Base-by-base conservation (phyloP, 2,888 invertebrate species). In the Gastrophysa polygoni region DNA sequence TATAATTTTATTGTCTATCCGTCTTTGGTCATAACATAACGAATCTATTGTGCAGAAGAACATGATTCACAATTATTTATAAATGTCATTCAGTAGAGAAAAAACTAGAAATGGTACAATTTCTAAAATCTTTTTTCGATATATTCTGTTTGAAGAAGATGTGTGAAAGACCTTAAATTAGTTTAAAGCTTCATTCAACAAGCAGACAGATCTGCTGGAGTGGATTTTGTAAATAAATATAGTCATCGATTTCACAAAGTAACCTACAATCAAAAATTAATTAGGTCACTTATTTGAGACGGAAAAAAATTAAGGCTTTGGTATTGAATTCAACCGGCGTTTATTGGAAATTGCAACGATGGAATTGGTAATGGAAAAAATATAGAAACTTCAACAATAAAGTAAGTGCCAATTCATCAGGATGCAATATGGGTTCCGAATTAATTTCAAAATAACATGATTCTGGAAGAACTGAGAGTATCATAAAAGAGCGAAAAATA, bases 181-280 rank as follows among this genome's bases (percentile, higher is more conserved):
- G 55, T 58, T 67, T 67, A 67, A 67, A 67, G 67, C 67, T 67
- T 67, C 14, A 48, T 64, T 61, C 54, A 59, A 51, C 61, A 64
- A 57, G 64, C 60, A 64, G 67, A 56, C 38, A 28, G 46, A 58
- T 58, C 67, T 62, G 64, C 60, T 57, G 32, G 38, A 62, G 54
- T 67, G 67, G 64, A 64, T 62, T 64, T 57, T 14, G 48, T 62
- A 51, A 55, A 51, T 4, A 32, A 38, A 38, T 14, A 38, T 38
- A 38, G 14, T 10, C 38, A 38, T 4, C 14, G 21, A 58, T 20
- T 58, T 44, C 17, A 24, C 28, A 48, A 56, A 38, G 32, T 51
- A 61, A 60, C 56, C 50, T 34, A 54, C 50, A 48, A 61, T 48
- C 34, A 50, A n/a, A n/a, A n/a, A n/a, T n/a, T n/a, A n/a, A n/a